Evolutionary conservation across 2,888 invertebrate species (phyloP).

Genomic region (Calephelis perditalis): DNA sequence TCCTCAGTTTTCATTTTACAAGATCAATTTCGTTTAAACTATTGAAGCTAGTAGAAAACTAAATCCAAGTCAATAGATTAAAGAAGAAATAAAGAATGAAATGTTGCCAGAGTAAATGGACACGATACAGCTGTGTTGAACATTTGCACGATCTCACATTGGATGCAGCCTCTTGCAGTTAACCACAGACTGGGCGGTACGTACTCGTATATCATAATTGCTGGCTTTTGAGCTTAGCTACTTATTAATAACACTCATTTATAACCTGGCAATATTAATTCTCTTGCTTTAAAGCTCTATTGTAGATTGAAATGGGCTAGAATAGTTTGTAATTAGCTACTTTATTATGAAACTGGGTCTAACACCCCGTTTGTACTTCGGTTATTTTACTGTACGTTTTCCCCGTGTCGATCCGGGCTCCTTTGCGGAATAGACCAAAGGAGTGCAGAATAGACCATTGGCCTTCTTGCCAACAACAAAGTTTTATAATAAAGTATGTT

Average conservation of each 20-base stretch:
- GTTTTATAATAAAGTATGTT: too few species aligned
- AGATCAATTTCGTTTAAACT: too few species aligned
- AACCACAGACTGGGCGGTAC: constrained; percentile 41
- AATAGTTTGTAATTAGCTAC: background rate
- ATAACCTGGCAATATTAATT: constrained; percentile 10
- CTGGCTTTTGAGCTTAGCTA: constrained; percentile 18
- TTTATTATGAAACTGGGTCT: background rate
- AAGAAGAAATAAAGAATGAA: constrained; percentile 7
- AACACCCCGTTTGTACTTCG: too few species aligned
- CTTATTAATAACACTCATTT: constrained; percentile 15
- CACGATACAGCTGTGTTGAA: constrained; percentile 14
- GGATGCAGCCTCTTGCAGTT: constrained; percentile 37
- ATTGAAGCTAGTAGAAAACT: background rate
- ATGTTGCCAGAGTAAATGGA: constrained; percentile 12
- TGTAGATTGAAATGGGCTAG: background rate
- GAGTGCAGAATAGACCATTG: too few species aligned
- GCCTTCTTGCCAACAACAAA: too few species aligned
- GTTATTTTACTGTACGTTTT: too few species aligned
- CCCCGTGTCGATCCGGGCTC: too few species aligned
- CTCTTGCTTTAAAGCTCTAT: background rate
- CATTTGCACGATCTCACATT: constrained; percentile 25
- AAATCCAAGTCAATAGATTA: background rate
- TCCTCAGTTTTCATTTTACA: too few species aligned
- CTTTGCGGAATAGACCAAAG: too few species aligned
- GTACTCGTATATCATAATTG: constrained; percentile 35